Evolutionary conservation across 1,140 invertebrate species (phyloP).

Genomic region (Aradophagus sp.): DNA sequence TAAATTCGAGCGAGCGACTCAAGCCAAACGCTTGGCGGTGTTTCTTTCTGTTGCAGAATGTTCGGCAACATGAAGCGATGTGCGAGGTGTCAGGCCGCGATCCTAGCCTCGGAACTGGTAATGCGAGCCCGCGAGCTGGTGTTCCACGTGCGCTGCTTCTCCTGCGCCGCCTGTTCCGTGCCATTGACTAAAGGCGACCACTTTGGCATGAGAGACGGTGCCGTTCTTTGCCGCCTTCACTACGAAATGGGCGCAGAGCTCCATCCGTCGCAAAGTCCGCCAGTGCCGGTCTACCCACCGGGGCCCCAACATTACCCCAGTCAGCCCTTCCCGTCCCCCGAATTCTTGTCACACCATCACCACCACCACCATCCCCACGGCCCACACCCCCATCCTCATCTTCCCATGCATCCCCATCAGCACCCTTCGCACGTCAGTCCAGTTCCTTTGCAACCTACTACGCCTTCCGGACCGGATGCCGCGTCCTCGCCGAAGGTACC

Average conservation of each 20-base stretch:
- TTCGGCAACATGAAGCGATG: slow-evolving; percentile 88
- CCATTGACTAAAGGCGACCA: slow-evolving; percentile 92
- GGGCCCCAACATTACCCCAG: slow-evolving; percentile 76
- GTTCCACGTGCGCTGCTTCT: slow-evolving; percentile 96
- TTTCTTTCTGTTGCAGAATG: slow-evolving; percentile 79
- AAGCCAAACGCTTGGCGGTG: slow-evolving; percentile 23
- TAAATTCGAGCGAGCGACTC: slow-evolving; percentile 12
- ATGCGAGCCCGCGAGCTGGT: slow-evolving; percentile 95
- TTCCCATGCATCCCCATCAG: slow-evolving; percentile 75
- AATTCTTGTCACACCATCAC: slow-evolving; percentile 75
- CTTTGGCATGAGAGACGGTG: slow-evolving; percentile 91
- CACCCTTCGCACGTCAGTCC: slow-evolving; percentile 72
- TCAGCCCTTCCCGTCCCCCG: slow-evolving; percentile 75
- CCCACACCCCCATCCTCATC: slow-evolving; percentile 67
- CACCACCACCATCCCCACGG: slow-evolving; percentile 69
- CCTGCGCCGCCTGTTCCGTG: slow-evolving; percentile 91
- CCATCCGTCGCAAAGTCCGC: slow-evolving; percentile 79
- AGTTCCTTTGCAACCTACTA: slow-evolving; percentile 69
- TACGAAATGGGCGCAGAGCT: slow-evolving; percentile 84
- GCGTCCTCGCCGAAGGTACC: slow-evolving; percentile 75
- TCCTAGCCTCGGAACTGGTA: slow-evolving; percentile 94
- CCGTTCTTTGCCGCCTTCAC: slow-evolving; percentile 88
- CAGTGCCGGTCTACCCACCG: slow-evolving; percentile 73
- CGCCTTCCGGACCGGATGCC: slow-evolving; percentile 58
- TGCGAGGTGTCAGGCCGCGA: slow-evolving; percentile 90